phyloP scores from a whole-genome alignment of 2,797 vertebrate species.

The Propithecus deckenii region DNA sequence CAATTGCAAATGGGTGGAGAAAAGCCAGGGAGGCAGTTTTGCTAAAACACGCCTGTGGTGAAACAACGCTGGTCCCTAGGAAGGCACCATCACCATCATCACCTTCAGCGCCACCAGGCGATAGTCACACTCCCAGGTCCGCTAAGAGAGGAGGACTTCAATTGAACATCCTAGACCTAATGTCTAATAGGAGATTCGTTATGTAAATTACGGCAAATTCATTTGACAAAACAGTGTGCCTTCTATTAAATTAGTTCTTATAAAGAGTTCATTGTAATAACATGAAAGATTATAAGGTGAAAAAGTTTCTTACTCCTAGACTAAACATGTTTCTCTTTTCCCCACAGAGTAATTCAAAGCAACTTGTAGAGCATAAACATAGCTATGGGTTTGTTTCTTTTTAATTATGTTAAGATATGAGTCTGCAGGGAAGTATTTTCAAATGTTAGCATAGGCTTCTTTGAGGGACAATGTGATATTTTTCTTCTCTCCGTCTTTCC shows the following conservation, averaged over 20 bases:
- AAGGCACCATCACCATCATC: fast-evolving
- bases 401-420: not conserved
- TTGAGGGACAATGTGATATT: not conserved
- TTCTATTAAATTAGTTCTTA: not conserved
- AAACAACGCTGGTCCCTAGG: not conserved
- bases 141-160: not conserved
- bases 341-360: slow-evolving; percentile 4
- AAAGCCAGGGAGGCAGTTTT: not conserved
- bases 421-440: not conserved
- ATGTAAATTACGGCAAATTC: not conserved
- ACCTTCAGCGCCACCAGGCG: fast-evolving
- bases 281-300: not conserved
- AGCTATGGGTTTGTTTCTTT: not conserved
- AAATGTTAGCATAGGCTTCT: not conserved
- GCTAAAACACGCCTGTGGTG: too few species aligned
- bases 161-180: not conserved
- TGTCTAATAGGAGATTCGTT: not conserved
- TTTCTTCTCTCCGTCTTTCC: not conserved
- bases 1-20: too few species aligned
- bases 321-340: not conserved
- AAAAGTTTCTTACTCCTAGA: slow-evolving; percentile 2
- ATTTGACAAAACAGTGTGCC: not conserved
- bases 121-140: not conserved
- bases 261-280: not conserved
- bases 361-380: not conserved